Base-by-base conservation (phyloP, 2,888 invertebrate species). In the Dascillus cervinus region DNA sequence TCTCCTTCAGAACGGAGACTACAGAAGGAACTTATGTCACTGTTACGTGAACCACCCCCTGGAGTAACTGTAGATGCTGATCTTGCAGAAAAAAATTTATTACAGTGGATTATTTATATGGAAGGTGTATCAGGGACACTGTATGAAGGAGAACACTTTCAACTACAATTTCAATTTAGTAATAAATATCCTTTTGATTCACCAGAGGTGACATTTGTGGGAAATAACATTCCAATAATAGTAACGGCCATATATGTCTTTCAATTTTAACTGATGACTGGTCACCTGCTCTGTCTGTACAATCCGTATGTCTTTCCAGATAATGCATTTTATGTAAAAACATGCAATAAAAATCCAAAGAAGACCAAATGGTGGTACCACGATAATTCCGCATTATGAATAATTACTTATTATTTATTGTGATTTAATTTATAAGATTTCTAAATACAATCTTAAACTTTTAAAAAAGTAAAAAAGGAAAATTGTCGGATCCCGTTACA, bases 331-430 rank as follows among this genome's bases (percentile, higher is more conserved):
- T 97, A 97, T 66, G 94, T 97, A 37, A 90, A 90, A 70, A 96
- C 96, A 6, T 96, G 96, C 72, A 92, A 85, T 69, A 95, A 95
- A 74, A 96, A 96, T 73, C 97, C 97, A 57, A 97, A 95, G 76
- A 96, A 96, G 74, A 97, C 97, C 50, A 90, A 92, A 73, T 97
- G 97, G 97, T 96, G 92, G 92, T 97, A 96, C 71, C 96, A 97
- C 66, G 97, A 92, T 94, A 67, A 73, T n/a, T n/a, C n/a, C n/a
- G n/a, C n/a, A n/a, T n/a, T n/a, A n/a, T n/a, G n/a, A n/a, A n/a
- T n/a, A n/a, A n/a, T n/a, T n/a, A n/a, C n/a, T n/a, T n/a, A n/a
- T n/a, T n/a, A n/a, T n/a, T n/a, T n/a, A n/a, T n/a, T n/a, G n/a
- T n/a, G n/a, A n/a, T n/a, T n/a, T n/a, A n/a, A n/a, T n/a, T n/a